Evolutionary conservation across 2,113 vertebrate genomes (phyloP).

Genomic region (Zosterops hypoxanthus): DNA sequence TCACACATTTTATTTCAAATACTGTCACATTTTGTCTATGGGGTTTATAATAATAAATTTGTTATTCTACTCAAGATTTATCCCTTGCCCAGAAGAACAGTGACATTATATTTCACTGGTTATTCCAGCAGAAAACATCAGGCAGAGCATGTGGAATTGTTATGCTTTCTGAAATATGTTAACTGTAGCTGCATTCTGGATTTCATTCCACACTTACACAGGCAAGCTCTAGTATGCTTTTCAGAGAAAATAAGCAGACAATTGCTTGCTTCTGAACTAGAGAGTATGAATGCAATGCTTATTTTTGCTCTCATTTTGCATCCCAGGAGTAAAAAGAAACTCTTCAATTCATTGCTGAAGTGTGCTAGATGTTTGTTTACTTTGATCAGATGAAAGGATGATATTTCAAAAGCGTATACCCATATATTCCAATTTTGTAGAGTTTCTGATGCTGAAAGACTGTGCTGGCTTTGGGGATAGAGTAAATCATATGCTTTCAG

Average conservation of each 20-base stretch:
- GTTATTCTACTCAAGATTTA: background rate
- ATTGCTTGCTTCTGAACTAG: background rate
- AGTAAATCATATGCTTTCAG: background rate
- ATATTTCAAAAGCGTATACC: background rate
- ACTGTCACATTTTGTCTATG: background rate
- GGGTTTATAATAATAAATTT: background rate
- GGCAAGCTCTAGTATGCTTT: background rate
- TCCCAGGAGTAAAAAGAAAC: conserved; percentile 7
- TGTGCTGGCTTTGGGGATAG: background rate
- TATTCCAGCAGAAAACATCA: background rate
- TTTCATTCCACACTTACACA: background rate
- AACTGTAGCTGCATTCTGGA: background rate
- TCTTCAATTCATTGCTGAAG: background rate
- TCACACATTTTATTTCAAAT: background rate
- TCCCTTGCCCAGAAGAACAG: background rate
- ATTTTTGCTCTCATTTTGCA: background rate
- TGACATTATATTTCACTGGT: background rate
- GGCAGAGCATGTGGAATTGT: background rate
- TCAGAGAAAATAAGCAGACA: conserved; percentile 8
- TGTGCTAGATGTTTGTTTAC: conserved; percentile 20
- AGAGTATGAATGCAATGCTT: background rate
- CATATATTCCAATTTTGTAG: background rate
- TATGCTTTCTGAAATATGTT: background rate
- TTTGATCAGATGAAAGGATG: background rate
- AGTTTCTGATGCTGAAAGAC: background rate